Conservation (phyloP, 2,888 invertebrate species). For the Subacronicta megacephala region DNA sequence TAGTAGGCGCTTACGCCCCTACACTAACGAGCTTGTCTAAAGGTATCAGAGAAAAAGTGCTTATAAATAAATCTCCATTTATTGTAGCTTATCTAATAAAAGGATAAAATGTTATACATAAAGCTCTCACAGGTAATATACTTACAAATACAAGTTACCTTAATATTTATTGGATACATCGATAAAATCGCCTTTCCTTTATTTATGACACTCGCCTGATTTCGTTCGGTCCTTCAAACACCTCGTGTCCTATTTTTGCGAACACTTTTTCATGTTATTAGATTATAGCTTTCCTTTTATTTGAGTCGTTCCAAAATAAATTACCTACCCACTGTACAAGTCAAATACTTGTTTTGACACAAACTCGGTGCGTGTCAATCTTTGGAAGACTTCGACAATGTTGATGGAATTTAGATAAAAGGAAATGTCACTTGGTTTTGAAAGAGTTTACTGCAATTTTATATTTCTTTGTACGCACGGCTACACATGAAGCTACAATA, state of each 20-base stretch:
- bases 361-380: slow-evolving; percentile 33
- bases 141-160: slow-evolving; percentile 38
- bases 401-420: slow-evolving; percentile 17
- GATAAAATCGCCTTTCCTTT: slow-evolving; percentile 47
- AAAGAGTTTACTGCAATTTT: slow-evolving; percentile 12
- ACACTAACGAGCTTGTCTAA: no score
- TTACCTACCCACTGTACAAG: slow-evolving; percentile 39
- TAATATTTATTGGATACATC: slow-evolving; percentile 55
- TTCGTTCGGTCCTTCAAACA: slow-evolving; percentile 41
- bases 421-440: slow-evolving; percentile 12
- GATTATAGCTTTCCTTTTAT: slow-evolving; percentile 43
- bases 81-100: slow-evolving; percentile 14
- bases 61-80: slow-evolving; percentile 1
- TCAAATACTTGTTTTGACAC: slow-evolving; percentile 52
- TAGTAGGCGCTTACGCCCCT: no score
- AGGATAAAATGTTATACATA: slow-evolving; percentile 28
- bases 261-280: slow-evolving; percentile 43
- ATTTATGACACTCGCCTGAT: slow-evolving; percentile 53
- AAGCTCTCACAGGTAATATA: slow-evolving; percentile 32
- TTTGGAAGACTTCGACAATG: slow-evolving; percentile 10
- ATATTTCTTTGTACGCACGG: neutral
- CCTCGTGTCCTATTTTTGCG: slow-evolving; percentile 41
- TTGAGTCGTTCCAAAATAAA: slow-evolving; percentile 47
- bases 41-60: no score
- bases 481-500: no score